phyloP scores from a whole-genome alignment of 2,113 vertebrate genomes.

The Perca fluviatilis region DNA sequence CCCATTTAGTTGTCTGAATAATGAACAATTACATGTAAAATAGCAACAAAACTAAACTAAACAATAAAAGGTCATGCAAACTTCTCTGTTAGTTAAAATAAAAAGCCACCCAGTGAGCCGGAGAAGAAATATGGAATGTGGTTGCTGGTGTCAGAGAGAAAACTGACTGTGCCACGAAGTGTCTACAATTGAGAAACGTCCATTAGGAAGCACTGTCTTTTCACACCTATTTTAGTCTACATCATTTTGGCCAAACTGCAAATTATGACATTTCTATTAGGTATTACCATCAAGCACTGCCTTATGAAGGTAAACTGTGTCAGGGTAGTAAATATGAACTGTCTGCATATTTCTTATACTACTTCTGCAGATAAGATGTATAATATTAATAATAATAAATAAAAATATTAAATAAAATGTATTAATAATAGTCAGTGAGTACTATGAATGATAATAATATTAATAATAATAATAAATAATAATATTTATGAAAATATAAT shows the following conservation, averaged over 20 bases:
- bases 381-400: background rate
- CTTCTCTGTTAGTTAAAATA: background rate
- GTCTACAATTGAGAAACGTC: slow-evolving; percentile 44
- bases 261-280: slow-evolving; percentile 7
- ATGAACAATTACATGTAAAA: slow-evolving; percentile 28
- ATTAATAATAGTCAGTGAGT: background rate
- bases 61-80: background rate
- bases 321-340: background rate
- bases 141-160: slow-evolving; percentile 61
- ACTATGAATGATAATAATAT: too few relatives aligned
- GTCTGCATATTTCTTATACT: background rate
- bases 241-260: background rate
- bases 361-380: background rate
- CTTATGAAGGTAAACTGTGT: background rate
- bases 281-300: background rate
- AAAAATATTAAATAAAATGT: background rate
- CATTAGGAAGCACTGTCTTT: slow-evolving; percentile 37
- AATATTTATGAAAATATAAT: background rate
- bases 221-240: slow-evolving; percentile 29
- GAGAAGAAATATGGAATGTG: background rate
- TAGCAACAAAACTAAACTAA: background rate
- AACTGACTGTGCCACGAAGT: slow-evolving; percentile 60
- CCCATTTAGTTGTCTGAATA: background rate
- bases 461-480: background rate
- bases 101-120: slow-evolving; percentile 23